Evolutionary conservation across 2,888 invertebrate genomes (phyloP).

Genomic region (Rhingia rostrata): DNA sequence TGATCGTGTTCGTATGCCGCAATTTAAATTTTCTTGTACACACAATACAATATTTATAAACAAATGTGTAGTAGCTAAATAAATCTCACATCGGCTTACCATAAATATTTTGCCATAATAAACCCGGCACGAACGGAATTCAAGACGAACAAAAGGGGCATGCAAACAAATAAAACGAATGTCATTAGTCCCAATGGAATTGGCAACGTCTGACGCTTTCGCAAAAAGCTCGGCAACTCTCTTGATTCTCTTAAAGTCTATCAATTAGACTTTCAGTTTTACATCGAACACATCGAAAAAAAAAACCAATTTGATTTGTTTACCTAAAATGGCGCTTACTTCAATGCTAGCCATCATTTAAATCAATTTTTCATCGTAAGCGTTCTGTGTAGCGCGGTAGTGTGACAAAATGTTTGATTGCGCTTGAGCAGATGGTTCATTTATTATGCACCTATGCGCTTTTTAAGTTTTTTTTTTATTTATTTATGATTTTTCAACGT

Average conservation of each 20-base stretch:
- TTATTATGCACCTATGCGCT: background rate
- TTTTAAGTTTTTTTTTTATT: conserved; percentile 10
- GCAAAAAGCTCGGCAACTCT: conserved; percentile 16
- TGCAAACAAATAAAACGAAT: conserved; percentile 23
- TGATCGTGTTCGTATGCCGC: conserved; percentile 14
- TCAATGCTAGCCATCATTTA: conserved; percentile 47
- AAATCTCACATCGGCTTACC: conserved; percentile 38
- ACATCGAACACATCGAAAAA: background rate
- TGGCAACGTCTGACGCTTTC: conserved; percentile 60
- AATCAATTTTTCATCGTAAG: conserved; percentile 50
- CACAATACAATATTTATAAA: conserved; percentile 57
- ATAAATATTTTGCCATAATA: conserved; percentile 62
- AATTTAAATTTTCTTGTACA: conserved; percentile 25
- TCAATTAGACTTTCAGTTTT: conserved; percentile 45
- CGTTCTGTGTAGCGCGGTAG: conserved; percentile 30
- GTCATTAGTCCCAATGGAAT: conserved; percentile 65
- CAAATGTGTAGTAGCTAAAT: conserved; percentile 33
- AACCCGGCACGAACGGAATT: conserved; percentile 36
- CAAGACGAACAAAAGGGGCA: background rate
- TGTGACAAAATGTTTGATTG: conserved; percentile 63
- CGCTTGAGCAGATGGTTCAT: conserved; percentile 20
- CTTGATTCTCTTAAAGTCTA: conserved; percentile 39
- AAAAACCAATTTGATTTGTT: conserved; percentile 2
- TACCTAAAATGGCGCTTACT: conserved; percentile 57
- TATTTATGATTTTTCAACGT: background rate